Evolutionary conservation across 2,113 vertebrate species (phyloP).

Genomic region (Myotis lucifugus): DNA sequence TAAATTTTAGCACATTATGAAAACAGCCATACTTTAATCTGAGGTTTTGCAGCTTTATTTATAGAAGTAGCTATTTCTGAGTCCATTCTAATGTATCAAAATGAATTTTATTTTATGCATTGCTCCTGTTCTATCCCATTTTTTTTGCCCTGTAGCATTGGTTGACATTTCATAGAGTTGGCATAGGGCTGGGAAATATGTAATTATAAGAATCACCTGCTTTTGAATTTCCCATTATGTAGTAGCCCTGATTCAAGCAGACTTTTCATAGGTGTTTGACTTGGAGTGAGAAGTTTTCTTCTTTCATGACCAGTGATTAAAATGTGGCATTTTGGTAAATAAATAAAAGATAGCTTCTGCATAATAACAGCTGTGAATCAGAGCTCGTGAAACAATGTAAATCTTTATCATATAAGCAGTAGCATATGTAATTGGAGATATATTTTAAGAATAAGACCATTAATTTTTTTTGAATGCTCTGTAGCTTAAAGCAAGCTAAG

Average conservation of each 20-base stretch:
- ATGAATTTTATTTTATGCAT: constrained; percentile 80
- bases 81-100: constrained; percentile 50
- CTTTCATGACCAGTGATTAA: constrained; percentile 82
- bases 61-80: constrained; percentile 61
- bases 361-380: constrained; percentile 76
- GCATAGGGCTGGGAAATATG: constrained; percentile 75
- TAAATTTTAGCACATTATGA: constrained; percentile 28
- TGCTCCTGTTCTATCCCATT: constrained; percentile 66
- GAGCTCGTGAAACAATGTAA: constrained; percentile 58
- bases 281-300: constrained; percentile 84
- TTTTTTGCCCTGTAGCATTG: constrained; percentile 81
- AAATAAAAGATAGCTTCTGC: constrained; percentile 74
- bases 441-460: constrained; percentile 61
- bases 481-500: constrained; percentile 29
- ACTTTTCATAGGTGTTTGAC: constrained; percentile 80
- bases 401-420: constrained; percentile 59
- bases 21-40: constrained; percentile 58
- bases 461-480: constrained; percentile 6
- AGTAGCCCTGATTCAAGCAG: constrained; percentile 66
- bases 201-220: constrained; percentile 82
- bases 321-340: constrained; percentile 84
- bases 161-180: constrained; percentile 86
- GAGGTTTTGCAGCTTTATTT: constrained; percentile 69
- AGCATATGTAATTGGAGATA: constrained; percentile 67
- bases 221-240: constrained; percentile 82